phyloP scores from a whole-genome alignment of 2,888 invertebrate genomes.

The Strigamia crassipes region DNA sequence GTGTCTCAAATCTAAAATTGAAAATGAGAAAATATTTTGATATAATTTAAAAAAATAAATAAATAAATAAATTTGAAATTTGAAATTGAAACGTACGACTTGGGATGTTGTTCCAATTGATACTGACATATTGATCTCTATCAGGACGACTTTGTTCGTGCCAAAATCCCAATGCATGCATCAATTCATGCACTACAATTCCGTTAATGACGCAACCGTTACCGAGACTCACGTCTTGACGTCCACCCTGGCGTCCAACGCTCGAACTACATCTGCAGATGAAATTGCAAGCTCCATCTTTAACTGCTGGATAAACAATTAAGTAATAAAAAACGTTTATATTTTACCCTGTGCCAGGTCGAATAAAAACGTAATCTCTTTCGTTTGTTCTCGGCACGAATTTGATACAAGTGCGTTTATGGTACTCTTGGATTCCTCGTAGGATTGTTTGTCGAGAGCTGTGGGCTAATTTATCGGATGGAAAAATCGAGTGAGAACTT shows the following conservation, averaged over 20 bases:
- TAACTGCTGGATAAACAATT: background rate
- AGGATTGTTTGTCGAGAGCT: background rate
- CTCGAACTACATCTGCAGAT: slow-evolving; percentile 58
- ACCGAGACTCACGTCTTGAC: background rate
- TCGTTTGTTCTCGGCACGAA: slow-evolving; percentile 56
- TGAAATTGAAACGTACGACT: background rate
- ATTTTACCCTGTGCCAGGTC: slow-evolving; percentile 37
- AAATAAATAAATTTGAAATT: too few species aligned
- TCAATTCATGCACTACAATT: slow-evolving; percentile 61
- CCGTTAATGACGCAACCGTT: background rate
- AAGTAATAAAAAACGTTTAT: background rate
- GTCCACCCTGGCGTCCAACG: background rate
- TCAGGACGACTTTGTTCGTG: slow-evolving; percentile 62
- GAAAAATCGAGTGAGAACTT: background rate
- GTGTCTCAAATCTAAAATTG: slow-evolving; percentile 55
- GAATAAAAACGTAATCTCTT: slow-evolving; percentile 54
- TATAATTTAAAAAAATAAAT: background rate
- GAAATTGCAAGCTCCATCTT: background rate
- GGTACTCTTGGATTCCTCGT: slow-evolving; percentile 58
- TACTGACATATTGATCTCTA: slow-evolving; percentile 60
- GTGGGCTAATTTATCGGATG: background rate
- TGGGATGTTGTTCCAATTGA: slow-evolving; percentile 58
- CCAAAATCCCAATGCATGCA: slow-evolving; percentile 62
- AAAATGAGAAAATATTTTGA: slow-evolving; percentile 12
- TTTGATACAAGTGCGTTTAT: slow-evolving; percentile 57